Percentiles rank a stretch among this genome's conserved stretches.
Evolutionary conservation across 2,113 vertebrate genomes (phyloP).

Genomic region (Amphiprion percula): DNA sequence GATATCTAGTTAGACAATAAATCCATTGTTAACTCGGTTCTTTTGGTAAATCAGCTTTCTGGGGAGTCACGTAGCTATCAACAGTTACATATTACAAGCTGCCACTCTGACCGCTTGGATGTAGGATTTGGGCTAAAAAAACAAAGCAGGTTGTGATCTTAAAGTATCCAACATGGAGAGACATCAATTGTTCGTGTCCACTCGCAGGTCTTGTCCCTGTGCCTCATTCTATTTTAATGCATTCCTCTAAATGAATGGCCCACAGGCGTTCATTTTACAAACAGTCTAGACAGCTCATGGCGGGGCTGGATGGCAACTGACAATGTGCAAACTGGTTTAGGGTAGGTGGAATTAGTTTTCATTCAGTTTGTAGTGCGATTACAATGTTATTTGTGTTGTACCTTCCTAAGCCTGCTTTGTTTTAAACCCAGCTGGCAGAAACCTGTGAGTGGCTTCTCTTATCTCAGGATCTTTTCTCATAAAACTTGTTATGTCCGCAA

Average conservation of each 20-base stretch:
- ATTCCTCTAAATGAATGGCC: slow-evolving; percentile 48
- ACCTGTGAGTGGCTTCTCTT: slow-evolving; percentile 16
- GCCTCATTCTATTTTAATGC: slow-evolving; percentile 40
- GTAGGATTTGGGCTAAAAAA: not conserved
- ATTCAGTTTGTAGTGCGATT: slow-evolving; percentile 58
- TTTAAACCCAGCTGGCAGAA: slow-evolving; percentile 36
- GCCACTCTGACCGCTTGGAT: not conserved
- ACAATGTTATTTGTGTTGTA: slow-evolving; percentile 48
- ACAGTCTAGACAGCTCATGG: slow-evolving; percentile 62
- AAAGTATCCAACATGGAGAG: slow-evolving; percentile 1
- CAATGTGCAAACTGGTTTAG: slow-evolving; percentile 52
- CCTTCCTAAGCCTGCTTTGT: not conserved
- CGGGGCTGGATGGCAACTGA: slow-evolving; percentile 32
- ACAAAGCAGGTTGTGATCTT: slow-evolving; percentile 1
- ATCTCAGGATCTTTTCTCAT: slow-evolving; percentile 8
- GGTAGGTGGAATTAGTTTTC: slow-evolving; percentile 50
- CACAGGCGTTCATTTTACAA: slow-evolving; percentile 58
- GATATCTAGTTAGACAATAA: not conserved
- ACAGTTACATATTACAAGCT: not conserved
- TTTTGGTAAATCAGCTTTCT: not conserved
- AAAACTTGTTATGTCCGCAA: not conserved
- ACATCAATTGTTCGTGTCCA: slow-evolving; percentile 20
- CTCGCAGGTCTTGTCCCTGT: slow-evolving; percentile 44
- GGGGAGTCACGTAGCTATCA: not conserved
- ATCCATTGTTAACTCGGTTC: not conserved